Evolutionary conservation across 2,113 vertebrate species (phyloP).

Genomic region (Etheostoma cragini): DNA sequence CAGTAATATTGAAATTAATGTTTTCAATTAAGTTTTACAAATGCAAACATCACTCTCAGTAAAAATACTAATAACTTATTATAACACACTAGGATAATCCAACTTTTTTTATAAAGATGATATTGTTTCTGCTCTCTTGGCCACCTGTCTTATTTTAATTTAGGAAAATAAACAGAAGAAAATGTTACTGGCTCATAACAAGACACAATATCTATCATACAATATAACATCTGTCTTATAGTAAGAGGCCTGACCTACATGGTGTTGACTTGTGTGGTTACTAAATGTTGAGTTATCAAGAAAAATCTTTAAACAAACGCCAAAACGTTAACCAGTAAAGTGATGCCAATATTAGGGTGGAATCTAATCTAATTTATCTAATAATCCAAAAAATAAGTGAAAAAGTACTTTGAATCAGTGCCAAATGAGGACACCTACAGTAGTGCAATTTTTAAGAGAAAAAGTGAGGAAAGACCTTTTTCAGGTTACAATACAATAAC

Average conservation of each 20-base stretch:
- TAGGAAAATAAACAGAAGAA: not conserved
- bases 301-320: not conserved
- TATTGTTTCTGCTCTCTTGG: not conserved
- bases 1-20: not conserved
- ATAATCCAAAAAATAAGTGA: not conserved
- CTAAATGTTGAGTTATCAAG: slow-evolving; percentile 1
- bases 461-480: not conserved
- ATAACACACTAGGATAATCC: not conserved
- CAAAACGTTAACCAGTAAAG: slow-evolving; percentile 6
- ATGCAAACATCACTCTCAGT: not conserved
- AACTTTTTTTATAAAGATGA: not conserved
- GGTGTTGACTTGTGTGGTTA: not conserved
- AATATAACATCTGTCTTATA: not conserved
- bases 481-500: not conserved
- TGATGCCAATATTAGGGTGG: not conserved
- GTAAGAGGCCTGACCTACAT: not conserved
- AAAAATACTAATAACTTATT: too few species aligned
- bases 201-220: not conserved
- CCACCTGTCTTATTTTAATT: not conserved
- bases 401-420: slow-evolving; percentile 9
- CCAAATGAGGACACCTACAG: slow-evolving; percentile 1
- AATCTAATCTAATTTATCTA: slow-evolving; percentile 20
- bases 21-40: not conserved
- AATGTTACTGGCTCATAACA: not conserved
- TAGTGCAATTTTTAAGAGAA: not conserved